A percentile compares a stretch with the other conserved stretches of the same genome.
These are phyloP conservation scores for Mionectes macconnelli DNA, from an alignment of 2,113 vertebrate genomes.

Conservation along the genomic window DNA sequence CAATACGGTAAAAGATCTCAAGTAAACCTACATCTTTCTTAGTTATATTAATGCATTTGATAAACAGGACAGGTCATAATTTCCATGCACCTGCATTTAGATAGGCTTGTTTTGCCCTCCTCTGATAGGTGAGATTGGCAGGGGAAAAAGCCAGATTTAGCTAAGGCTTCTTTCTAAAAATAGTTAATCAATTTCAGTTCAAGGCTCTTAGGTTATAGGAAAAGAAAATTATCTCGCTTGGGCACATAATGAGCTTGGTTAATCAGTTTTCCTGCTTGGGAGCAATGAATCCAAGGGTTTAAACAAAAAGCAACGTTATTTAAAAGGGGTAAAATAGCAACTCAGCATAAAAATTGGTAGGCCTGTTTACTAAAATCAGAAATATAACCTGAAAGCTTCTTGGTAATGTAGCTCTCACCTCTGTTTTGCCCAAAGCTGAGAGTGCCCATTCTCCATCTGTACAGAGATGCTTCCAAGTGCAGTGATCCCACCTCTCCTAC, in stretches of 20 bases:
- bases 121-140: conserved; percentile 7
- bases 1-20: neutral
- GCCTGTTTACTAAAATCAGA: neutral
- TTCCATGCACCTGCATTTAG: neutral
- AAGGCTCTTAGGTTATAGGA: conserved; percentile 6
- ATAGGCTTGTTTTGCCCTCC: neutral
- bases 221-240: neutral
- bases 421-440: neutral
- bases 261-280: conserved; percentile 40
- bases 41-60: neutral
- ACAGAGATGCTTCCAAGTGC: neutral
- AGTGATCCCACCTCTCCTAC: neutral
- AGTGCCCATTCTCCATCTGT: neutral
- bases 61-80: neutral
- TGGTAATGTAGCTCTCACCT: neutral
- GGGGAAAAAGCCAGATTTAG: conserved; percentile 22
- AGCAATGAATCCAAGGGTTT: neutral
- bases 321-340: neutral
- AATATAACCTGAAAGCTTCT: neutral
- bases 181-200: conserved; percentile 34
- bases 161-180: conserved; percentile 36
- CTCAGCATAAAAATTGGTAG: neutral
- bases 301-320: neutral
- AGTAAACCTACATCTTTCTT: neutral
- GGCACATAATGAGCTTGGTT: neutral